These are phyloP conservation scores for Thalassarche chlororhynchos DNA, from an alignment of 2,113 vertebrate species.

Conservation along the genomic window DNA sequence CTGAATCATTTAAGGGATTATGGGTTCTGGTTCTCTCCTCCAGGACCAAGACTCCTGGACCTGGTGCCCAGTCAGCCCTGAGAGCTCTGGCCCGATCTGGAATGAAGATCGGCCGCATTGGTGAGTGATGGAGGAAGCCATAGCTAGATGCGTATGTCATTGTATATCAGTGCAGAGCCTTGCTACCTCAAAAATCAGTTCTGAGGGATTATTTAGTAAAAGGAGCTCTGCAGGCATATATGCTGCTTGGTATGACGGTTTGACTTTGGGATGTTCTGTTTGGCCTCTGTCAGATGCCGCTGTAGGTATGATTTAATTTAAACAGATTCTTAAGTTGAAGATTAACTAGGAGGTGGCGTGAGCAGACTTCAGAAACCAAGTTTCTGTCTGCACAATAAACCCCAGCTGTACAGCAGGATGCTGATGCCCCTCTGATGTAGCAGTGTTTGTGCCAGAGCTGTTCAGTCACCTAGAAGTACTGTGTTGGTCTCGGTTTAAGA, in stretches of 20 bases:
- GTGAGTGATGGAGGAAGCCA: slow-evolving; percentile 60
- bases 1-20: not conserved
- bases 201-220: not conserved
- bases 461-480: not conserved
- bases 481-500: fast-evolving
- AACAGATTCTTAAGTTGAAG: not conserved
- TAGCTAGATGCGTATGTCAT: fast-evolving
- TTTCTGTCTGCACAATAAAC: not conserved
- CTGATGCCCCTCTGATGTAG: not conserved
- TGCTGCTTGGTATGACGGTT: too few relatives aligned
- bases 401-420: not conserved
- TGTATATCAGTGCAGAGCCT: not conserved
- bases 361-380: not conserved
- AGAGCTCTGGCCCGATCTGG: slow-evolving; percentile 96
- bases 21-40: not conserved
- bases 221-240: not conserved
- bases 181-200: not conserved
- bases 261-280: not conserved
- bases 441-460: fast-evolving
- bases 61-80: slow-evolving; percentile 96
- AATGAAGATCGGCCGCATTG: slow-evolving; percentile 98
- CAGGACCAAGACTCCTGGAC: slow-evolving; percentile 98
- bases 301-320: not conserved
- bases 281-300: fast-evolving
- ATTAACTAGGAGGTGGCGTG: not conserved